Conservation (phyloP, 92 coral and sea anemone genomes). For the Porites rus region DNA sequence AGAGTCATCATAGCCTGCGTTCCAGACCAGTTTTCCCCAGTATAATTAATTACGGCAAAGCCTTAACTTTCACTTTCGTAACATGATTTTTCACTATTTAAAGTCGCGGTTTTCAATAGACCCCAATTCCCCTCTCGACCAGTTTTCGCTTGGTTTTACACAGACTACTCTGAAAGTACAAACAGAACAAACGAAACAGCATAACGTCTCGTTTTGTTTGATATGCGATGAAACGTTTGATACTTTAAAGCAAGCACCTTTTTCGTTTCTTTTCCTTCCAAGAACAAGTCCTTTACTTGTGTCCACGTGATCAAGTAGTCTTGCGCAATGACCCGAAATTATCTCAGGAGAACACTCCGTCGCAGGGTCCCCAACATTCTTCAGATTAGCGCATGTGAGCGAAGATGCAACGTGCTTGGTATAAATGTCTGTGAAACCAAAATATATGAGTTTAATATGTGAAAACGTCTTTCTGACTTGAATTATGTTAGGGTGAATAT, state of each 20-base stretch:
- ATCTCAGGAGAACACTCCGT: background rate
- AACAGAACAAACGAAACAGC: too few relatives aligned
- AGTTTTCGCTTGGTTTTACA: too few relatives aligned
- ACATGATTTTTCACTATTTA: too few relatives aligned
- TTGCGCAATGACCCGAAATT: conserved; percentile 9
- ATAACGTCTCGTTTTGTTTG: too few relatives aligned
- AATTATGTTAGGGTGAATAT: background rate
- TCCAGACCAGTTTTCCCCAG: too few relatives aligned
- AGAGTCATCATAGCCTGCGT: too few relatives aligned
- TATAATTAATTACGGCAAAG: too few relatives aligned
- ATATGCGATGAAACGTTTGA: too few relatives aligned
- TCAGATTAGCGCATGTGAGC: background rate
- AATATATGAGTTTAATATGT: background rate
- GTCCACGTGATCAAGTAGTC: conserved; percentile 23
- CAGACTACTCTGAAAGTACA: too few relatives aligned
- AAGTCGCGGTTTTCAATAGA: too few relatives aligned
- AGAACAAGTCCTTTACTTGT: conserved; percentile 28
- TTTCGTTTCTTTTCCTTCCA: conserved; percentile 20
- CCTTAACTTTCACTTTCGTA: too few relatives aligned
- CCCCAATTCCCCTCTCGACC: too few relatives aligned
- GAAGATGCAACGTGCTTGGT: conserved; percentile 18
- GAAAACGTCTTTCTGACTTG: background rate
- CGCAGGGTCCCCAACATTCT: background rate
- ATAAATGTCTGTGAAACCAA: conserved; percentile 9
- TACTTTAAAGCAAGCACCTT: background rate